Evolutionary conservation across 30 jellyfish, hydroid and myxozoan species (phyloP), one percentile per base, ranked within the genome.

Genomic region (Hydra vulgaris): DNA sequence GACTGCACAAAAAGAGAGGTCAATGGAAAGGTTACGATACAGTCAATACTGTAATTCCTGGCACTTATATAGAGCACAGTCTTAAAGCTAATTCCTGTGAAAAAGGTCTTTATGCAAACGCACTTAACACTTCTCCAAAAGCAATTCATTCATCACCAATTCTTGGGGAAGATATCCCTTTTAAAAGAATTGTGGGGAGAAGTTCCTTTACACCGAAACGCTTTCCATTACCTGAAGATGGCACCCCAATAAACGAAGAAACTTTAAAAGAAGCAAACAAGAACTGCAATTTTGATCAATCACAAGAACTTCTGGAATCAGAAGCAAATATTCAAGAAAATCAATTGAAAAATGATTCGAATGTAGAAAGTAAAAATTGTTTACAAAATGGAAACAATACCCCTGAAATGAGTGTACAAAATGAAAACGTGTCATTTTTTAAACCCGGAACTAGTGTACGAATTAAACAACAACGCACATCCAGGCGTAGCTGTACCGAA

Each of bases 401-500:
- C n/a, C n/a, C n/a, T n/a, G n/a, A n/a, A n/a, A n/a, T n/a, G n/a
- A 15, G 75, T 15, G 4, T 68, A 20, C 8, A 68, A 1, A 27
- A 15, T 68, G 75, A 1, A 25, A 15, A n/a, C 18, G 18, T 23
- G 23, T 74, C 82, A 24, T 23, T 68, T 16, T 74, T 74, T 24
- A 74, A 74, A 25, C 82, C 82, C 0, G 82, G 82, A 24, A 21
- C 24, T 40, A 74, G 82, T 74, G 1, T 25, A 12, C 82, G 82
- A 15, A 74, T 24, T 7, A 74, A 74, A 53, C 82, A 74, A 15
- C 82, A 74, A 74, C 54, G 82, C 71, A 74, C 82, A 8, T 74
- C 82, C 23, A 71, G 79, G 7, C 17, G 53, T n/a, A 71, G 20
- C 26, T 15, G n/a, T 5, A 20, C 17, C 26, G 53, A 71, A 1